Percentiles rank a stretch among this genome's conserved stretches.
phyloP scores from a whole-genome alignment of 2,888 invertebrate species.

The Orchesellides sinensis region DNA sequence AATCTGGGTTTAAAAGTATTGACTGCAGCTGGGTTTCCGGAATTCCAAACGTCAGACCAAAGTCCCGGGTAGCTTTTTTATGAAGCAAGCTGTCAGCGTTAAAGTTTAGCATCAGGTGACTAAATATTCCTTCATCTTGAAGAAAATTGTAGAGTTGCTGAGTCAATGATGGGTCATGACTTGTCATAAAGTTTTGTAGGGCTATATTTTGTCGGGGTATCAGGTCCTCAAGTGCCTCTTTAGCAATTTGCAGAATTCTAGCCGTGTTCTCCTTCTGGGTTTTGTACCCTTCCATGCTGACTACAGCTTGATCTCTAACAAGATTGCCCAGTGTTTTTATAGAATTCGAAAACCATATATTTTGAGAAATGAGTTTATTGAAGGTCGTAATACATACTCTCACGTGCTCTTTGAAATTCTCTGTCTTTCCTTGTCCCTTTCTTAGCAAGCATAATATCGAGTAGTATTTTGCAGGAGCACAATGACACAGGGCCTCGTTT shows the following conservation, averaged over 20 bases:
- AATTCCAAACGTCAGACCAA: background rate
- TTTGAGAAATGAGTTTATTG: background rate
- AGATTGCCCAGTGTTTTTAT: background rate
- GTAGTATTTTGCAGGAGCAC: background rate
- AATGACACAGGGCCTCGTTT: too few relatives aligned
- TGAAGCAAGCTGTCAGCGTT: background rate
- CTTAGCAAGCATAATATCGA: background rate
- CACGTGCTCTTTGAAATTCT: background rate
- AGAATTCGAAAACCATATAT: background rate
- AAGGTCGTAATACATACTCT: background rate
- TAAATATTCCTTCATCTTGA: background rate
- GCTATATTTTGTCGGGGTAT: background rate
- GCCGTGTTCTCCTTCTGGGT: constrained; percentile 1
- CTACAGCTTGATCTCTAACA: background rate
- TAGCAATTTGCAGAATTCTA: background rate
- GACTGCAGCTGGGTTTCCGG: too few relatives aligned
- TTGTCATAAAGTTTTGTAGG: background rate
- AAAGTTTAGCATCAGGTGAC: background rate
- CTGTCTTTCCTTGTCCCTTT: background rate
- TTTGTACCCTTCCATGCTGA: background rate
- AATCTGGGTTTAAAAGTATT: too few relatives aligned
- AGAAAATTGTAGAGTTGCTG: background rate
- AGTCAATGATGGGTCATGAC: too few relatives aligned
- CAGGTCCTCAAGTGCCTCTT: background rate
- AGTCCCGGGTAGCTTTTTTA: background rate